Percentiles rank a stretch among this genome's conserved stretches.
Conservation (phyloP, 2,797 vertebrate species). For the Cirrhinus molitorella region DNA sequence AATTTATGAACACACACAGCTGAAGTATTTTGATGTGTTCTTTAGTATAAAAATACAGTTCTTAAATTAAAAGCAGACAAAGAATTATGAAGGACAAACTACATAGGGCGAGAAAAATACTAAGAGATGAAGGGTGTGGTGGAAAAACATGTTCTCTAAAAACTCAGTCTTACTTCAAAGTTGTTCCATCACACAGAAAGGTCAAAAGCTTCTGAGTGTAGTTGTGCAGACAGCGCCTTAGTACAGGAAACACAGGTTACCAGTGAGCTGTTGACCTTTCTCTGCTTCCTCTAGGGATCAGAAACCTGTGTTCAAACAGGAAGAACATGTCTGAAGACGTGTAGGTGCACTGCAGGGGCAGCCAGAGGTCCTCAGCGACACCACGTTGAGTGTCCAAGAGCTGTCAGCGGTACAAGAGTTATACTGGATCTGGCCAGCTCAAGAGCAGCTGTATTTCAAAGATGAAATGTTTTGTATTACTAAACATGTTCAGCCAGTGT, state of each 20-base stretch:
- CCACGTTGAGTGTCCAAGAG: not conserved
- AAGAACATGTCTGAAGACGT: slow-evolving; percentile 22
- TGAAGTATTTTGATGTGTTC: not conserved
- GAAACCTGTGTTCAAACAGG: slow-evolving; percentile 29
- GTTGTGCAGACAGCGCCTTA: not conserved
- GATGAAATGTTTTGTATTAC: not conserved
- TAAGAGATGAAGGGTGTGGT: slow-evolving; percentile 13
- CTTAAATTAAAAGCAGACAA: slow-evolving; percentile 19
- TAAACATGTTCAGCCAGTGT: not conserved
- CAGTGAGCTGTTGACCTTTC: slow-evolving; percentile 32
- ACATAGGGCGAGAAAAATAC: not conserved
- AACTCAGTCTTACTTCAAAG: slow-evolving; percentile 39
- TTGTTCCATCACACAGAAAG: slow-evolving; percentile 43
- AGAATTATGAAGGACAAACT: not conserved
- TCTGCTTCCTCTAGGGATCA: slow-evolving; percentile 33
- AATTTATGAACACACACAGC: not conserved
- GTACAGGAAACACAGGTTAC: slow-evolving; percentile 38
- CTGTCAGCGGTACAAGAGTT: slow-evolving; percentile 3
- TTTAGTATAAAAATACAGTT: not conserved
- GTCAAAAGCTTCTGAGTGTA: slow-evolving; percentile 40
- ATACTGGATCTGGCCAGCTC: not conserved
- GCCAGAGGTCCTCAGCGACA: slow-evolving; percentile 19
- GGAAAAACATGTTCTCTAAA: not conserved
- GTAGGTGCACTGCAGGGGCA: slow-evolving; percentile 17
- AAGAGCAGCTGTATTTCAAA: not conserved